Evolutionary conservation across 2,113 vertebrate genomes (phyloP), one percentile per base, ranked within the genome.

Genomic region (Romanogobio albipinnatus): DNA sequence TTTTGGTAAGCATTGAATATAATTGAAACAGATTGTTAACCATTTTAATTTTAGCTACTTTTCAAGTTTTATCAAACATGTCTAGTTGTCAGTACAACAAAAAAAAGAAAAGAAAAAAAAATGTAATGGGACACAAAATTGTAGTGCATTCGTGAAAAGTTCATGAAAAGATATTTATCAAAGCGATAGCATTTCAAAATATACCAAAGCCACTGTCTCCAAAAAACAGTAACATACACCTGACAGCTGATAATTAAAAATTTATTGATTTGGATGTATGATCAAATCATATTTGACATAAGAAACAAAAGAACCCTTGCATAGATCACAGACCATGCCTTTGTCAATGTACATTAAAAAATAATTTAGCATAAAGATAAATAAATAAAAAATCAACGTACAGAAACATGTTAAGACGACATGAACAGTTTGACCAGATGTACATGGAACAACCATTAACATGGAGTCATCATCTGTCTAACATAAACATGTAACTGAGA

Each of bases 321-420:
- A 99, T 97, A 97, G 96, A 96, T 96, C 96, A 96, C 95, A 95
- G 96, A 96, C 95, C 97, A 96, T 97, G 96, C 96, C 91, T 92
- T 95, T 94, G 91, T 96, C 92, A 92, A 89, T 93, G 93, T 94
- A 92, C 90, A 93, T 90, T 84, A 93, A 94, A 95, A 89, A 89
- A 90, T 89, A 93, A 93, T 89, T 90, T 84, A 43, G 90, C 88
- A 80, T 85, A 83, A 91, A 83, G 89, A 86, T 90, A 89, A 56
- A 56, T 22, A 19, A 49, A 49, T 1, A 49, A 14, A 19, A 89
- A 24, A 26, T 7, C 39, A 70, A 86, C 89, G 90, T 86, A 85
- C 78, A 90, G 87, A 90, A 90, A 59, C 61, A 86, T 86, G 39
- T 62, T 19, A 90, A 85, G 88, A 90, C 76, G 86, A 89, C 75